phyloP scores from a whole-genome alignment of 2,888 invertebrate species.

The Andrena chrysosceles region DNA sequence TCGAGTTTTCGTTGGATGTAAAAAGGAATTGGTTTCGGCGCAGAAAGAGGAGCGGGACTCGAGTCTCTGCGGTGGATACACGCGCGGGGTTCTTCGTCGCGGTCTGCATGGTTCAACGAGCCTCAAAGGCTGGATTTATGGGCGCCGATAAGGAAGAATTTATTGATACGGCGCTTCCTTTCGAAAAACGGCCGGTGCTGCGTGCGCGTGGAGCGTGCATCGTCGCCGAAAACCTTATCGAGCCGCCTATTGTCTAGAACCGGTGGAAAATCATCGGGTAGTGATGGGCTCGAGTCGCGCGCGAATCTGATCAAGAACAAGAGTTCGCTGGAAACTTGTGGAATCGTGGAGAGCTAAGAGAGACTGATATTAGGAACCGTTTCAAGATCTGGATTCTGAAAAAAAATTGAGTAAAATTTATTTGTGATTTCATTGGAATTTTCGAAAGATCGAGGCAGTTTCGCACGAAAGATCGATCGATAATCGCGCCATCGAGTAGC shows the following conservation, averaged over 20 bases:
- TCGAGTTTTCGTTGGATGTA: neutral
- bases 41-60: neutral
- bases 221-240: conserved; percentile 23
- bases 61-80: neutral
- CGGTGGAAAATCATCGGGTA: neutral
- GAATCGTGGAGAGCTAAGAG: too few species aligned
- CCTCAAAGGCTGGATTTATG: conserved; percentile 77
- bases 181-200: conserved; percentile 27
- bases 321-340: too few species aligned
- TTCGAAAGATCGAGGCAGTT: neutral
- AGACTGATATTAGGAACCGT: too few species aligned
- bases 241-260: neutral
- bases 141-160: conserved; percentile 73
- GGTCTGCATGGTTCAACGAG: conserved; percentile 73
- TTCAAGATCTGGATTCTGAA: too few species aligned
- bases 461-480: neutral
- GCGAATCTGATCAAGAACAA: neutral
- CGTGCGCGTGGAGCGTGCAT: conserved; percentile 32
- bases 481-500: neutral
- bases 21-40: neutral
- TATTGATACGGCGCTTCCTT: conserved; percentile 70
- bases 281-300: neutral
- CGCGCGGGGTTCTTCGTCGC: conserved; percentile 9
- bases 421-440: neutral
- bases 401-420: too few species aligned